These are phyloP conservation scores for Catocala sponsa DNA, from an alignment of 2,888 invertebrate species.

Conservation along the genomic window DNA sequence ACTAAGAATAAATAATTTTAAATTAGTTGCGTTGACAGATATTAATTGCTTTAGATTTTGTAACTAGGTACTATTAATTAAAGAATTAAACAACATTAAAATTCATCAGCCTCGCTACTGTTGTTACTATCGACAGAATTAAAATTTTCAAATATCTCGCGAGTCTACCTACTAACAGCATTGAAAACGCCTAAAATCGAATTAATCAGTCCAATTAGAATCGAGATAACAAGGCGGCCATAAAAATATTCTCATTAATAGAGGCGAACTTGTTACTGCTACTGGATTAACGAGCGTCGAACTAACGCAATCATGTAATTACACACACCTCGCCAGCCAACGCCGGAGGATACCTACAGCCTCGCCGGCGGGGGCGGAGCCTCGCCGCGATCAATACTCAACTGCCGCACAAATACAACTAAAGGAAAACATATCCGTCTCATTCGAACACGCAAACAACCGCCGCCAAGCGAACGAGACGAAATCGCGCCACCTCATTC, in stretches of 20 bases:
- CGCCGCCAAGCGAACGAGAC: constrained; percentile 62
- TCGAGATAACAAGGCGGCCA: constrained; percentile 68
- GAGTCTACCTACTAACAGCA: constrained; percentile 45
- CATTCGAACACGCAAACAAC: constrained; percentile 45
- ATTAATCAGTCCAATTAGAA: constrained; percentile 66
- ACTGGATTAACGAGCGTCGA: constrained; percentile 80
- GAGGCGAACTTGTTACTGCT: constrained; percentile 78
- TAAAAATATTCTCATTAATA: constrained; percentile 79
- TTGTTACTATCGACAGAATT: constrained; percentile 8
- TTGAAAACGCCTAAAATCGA: constrained; percentile 51
- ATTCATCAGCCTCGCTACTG: constrained; percentile 2
- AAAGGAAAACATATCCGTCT: constrained; percentile 53
- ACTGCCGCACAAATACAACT: constrained; percentile 35
- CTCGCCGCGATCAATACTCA: constrained; percentile 73
- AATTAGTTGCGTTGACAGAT: neutral
- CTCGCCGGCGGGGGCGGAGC: constrained; percentile 64
- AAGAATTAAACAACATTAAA: neutral
- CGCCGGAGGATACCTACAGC: constrained; percentile 72
- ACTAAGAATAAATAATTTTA: too few species aligned
- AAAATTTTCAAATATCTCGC: constrained; percentile 35
- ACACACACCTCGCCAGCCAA: constrained; percentile 66
- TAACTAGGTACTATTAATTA: neutral
- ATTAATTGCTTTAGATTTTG: constrained; percentile 4
- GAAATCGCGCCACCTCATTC: constrained; percentile 55
- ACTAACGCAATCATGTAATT: constrained; percentile 79